These are phyloP conservation scores for Cyanoramphus novaezelandiae DNA, from an alignment of 2,113 vertebrate species.

Conservation along the genomic window DNA sequence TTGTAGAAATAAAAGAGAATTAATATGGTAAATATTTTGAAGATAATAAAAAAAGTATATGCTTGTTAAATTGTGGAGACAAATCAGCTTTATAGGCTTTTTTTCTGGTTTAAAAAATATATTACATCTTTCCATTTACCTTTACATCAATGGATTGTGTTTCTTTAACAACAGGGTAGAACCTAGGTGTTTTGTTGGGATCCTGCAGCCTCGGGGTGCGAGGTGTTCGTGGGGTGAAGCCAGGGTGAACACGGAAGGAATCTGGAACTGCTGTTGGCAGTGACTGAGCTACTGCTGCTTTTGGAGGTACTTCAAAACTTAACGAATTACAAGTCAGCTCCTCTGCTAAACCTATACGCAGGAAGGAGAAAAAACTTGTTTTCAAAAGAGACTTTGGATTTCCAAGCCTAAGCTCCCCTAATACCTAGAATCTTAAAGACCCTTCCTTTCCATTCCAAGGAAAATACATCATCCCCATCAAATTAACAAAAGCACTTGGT, in stretches of 20 bases:
- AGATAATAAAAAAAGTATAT: not conserved
- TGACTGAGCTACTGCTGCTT: conserved; percentile 72
- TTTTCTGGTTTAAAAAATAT: not conserved
- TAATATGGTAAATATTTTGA: not conserved
- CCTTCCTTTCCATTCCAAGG: not conserved
- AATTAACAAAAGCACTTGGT: not conserved
- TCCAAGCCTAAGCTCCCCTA: not conserved
- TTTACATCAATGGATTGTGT: conserved; percentile 79
- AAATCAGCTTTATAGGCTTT: not conserved
- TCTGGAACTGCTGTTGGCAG: conserved; percentile 83
- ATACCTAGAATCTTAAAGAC: not conserved
- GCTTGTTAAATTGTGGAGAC: not conserved
- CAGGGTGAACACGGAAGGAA: conserved; percentile 63
- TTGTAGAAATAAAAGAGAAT: not conserved
- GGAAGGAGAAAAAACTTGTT: not conserved
- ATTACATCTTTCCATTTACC: conserved; percentile 64
- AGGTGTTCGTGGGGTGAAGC: conserved; percentile 76
- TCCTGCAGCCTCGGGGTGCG: conserved; percentile 86
- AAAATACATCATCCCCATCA: not conserved
- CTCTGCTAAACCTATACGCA: conserved; percentile 15
- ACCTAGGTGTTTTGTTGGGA: conserved; percentile 88
- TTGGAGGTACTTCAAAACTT: conserved; percentile 48
- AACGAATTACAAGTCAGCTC: conserved; percentile 47
- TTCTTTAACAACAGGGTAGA: conserved; percentile 95
- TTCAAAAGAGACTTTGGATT: not conserved